Conservation (phyloP, 2,888 invertebrate genomes). For the Calliopum simillimum region DNA sequence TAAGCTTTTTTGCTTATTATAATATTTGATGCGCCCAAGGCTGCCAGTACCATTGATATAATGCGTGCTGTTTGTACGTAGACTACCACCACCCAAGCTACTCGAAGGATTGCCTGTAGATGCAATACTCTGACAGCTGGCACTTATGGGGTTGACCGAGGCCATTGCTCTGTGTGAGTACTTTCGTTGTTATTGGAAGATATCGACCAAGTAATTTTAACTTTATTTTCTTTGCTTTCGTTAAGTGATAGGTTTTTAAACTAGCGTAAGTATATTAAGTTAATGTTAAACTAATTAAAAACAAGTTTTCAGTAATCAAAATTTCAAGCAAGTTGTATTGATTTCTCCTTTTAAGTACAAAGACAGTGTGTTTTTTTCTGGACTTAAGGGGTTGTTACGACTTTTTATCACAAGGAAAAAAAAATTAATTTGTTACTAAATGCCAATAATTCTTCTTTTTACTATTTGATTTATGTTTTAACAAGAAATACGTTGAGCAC, state of each 20-base stretch:
- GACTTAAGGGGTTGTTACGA: too few relatives aligned
- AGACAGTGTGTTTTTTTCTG: too few relatives aligned
- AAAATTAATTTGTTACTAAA: too few relatives aligned
- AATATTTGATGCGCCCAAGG: slow-evolving; percentile 62
- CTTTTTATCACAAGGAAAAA: too few relatives aligned
- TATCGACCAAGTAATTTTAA: not conserved
- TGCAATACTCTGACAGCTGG: slow-evolving; percentile 62
- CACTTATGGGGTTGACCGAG: slow-evolving; percentile 57
- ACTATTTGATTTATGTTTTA: too few relatives aligned
- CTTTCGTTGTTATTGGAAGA: slow-evolving; percentile 8
- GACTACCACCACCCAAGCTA: slow-evolving; percentile 43
- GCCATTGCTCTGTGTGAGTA: slow-evolving; percentile 48
- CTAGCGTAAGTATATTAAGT: too few relatives aligned
- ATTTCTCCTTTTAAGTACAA: slow-evolving; percentile 47
- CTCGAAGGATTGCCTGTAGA: slow-evolving; percentile 53
- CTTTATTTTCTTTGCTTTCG: too few relatives aligned
- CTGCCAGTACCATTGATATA: slow-evolving; percentile 65
- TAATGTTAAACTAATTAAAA: too few relatives aligned
- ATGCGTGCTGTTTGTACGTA: slow-evolving; percentile 48
- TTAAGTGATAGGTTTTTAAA: too few relatives aligned
- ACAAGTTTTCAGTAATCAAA: not conserved
- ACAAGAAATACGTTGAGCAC: too few relatives aligned
- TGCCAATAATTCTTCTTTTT: too few relatives aligned
- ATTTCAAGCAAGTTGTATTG: slow-evolving; percentile 44
- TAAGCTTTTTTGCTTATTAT: slow-evolving; percentile 59